Evolutionary conservation across 2,797 vertebrate species (phyloP).

Genomic region (Vespertilio murinus): DNA sequence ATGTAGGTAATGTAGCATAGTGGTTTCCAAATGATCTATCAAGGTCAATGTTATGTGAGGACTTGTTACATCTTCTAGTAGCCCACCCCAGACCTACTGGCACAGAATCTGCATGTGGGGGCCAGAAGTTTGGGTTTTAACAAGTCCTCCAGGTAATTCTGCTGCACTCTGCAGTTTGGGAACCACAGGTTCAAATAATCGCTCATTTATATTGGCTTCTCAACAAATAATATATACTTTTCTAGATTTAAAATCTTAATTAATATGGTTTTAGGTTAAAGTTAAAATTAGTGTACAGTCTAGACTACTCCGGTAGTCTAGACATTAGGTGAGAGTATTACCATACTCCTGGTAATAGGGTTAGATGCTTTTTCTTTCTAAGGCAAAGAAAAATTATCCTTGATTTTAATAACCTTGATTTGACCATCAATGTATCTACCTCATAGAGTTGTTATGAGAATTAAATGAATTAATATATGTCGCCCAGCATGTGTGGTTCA

Average conservation of each 20-base stretch:
- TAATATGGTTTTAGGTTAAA: conserved; percentile 22
- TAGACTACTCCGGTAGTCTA: background rate
- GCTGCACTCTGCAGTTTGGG: background rate
- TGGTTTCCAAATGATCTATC: background rate
- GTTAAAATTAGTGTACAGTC: background rate
- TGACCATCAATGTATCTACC: background rate
- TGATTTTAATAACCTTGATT: conserved; percentile 16
- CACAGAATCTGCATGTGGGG: background rate
- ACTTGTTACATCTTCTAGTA: background rate
- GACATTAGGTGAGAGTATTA: background rate
- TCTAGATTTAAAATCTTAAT: conserved; percentile 38
- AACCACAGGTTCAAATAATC: background rate
- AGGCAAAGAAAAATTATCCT: background rate
- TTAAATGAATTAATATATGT: background rate
- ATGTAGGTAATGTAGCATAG: background rate
- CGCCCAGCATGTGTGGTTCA: too few species aligned
- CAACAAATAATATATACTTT: conserved; percentile 27
- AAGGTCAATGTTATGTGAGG: background rate
- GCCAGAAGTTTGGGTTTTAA: background rate
- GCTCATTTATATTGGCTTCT: conserved; percentile 30
- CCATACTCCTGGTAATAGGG: background rate
- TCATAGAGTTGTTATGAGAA: background rate
- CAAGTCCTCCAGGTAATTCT: background rate
- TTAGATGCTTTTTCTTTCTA: background rate
- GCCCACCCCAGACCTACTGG: background rate